phyloP scores from a whole-genome alignment of 2,113 vertebrate species.

The Semnornis frantzii region DNA sequence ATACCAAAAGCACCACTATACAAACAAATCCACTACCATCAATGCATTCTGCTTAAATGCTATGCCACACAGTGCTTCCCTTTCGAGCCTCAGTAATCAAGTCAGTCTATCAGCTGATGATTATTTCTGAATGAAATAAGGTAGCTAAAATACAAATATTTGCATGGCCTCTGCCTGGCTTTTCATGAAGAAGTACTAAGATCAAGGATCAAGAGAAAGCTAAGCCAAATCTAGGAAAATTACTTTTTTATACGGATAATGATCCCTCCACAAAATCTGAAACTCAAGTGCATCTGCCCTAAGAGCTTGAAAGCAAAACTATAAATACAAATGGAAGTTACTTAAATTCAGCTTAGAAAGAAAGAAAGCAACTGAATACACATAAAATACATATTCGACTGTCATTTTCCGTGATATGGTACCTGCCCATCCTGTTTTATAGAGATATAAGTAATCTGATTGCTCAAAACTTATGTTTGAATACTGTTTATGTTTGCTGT shows the following conservation, averaged over 20 bases:
- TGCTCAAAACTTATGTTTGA: neutral
- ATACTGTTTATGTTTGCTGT: neutral
- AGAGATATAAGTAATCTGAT: neutral
- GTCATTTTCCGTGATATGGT: neutral
- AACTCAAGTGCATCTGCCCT: neutral
- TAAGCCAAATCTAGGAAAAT: neutral
- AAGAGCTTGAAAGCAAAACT: neutral
- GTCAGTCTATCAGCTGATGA: neutral
- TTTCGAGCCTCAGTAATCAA: neutral
- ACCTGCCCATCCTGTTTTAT: neutral
- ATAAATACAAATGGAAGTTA: neutral
- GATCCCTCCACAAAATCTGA: neutral
- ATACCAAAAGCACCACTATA: neutral
- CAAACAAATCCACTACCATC: neutral
- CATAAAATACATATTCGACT: neutral
- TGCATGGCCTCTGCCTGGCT: neutral
- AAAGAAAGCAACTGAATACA: neutral
- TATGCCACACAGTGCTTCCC: neutral
- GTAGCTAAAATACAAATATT: conserved; percentile 2
- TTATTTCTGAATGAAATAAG: neutral
- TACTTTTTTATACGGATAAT: neutral
- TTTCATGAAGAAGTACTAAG: neutral
- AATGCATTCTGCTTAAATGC: neutral
- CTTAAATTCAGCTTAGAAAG: neutral
- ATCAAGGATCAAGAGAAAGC: neutral